phyloP scores from a whole-genome alignment of 2,888 invertebrate species.

The Pseudoips prasinana region DNA sequence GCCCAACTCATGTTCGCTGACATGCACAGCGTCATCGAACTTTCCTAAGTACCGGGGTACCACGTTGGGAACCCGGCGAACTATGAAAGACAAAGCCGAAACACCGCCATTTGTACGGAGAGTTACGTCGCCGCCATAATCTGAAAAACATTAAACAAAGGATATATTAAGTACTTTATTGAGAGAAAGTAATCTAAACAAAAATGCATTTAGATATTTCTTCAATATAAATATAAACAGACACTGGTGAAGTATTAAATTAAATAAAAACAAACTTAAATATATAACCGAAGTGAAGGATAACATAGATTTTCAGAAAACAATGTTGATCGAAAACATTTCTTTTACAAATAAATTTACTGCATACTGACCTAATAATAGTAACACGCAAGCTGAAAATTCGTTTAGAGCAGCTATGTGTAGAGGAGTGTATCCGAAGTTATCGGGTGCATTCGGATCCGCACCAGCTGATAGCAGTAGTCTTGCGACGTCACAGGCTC shows the following conservation, averaged over 20 bases:
- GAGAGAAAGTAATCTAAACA: too few relatives aligned
- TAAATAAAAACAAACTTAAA: too few relatives aligned
- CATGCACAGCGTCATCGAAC: constrained; percentile 88
- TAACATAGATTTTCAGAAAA: too few relatives aligned
- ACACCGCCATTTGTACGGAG: constrained; percentile 90
- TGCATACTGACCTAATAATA: constrained; percentile 79
- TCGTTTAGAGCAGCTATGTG: constrained; percentile 93
- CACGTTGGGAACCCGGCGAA: constrained; percentile 92
- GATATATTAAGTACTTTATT: constrained; percentile 3
- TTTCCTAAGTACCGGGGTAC: constrained; percentile 86
- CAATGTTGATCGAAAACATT: too few relatives aligned
- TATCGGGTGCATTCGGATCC: constrained; percentile 88
- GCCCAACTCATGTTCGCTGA: constrained; percentile 92
- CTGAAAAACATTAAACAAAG: constrained; percentile 64
- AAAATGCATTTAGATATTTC: too few relatives aligned
- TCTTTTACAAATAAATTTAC: too few relatives aligned
- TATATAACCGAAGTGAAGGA: too few relatives aligned
- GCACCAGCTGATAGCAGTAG: constrained; percentile 85
- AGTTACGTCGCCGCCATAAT: constrained; percentile 91
- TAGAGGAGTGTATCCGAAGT: constrained; percentile 91
- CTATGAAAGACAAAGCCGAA: constrained; percentile 90
- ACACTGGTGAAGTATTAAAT: too few relatives aligned
- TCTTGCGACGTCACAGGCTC: constrained; percentile 86
- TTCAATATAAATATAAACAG: too few relatives aligned
- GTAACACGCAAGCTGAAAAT: constrained; percentile 87